Evolutionary conservation across 2,113 vertebrate genomes (phyloP), one percentile per base, ranked within the genome.

Genomic region (Hyla sarda): DNA sequence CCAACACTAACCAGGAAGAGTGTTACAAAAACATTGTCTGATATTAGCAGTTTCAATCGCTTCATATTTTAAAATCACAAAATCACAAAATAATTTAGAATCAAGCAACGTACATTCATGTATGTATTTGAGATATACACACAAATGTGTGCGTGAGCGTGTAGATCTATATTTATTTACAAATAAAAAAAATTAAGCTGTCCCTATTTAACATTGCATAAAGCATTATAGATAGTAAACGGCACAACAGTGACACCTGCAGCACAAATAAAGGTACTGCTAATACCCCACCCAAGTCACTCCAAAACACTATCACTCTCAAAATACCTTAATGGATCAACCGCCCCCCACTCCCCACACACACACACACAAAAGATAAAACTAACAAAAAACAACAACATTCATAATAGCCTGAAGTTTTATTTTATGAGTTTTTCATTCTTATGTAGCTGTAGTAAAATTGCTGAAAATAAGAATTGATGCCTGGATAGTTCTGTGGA

Each of bases 221-320:
- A 71, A 2, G 9, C 67, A 41, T 23, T 23, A 41, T 1, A 41
- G 8, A 32, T 71, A 12, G 19, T 41, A 71, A 62, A 48, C 52
- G 28, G 74, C 4, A 25, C 75, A 77, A 77, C 75, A 77, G 75
- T 54, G 75, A 32, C 75, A 77, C 30, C 75, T 77, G 48, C 48
- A 21, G 75, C 17, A 21, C 9, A 19, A 21, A 21, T 54, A 13
- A 32, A 34, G 11, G 28, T 56, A 34, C 19, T 77, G 75, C 75
- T 6, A n/a, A 32, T 16, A 54, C 48, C 32, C 32, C 67, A 41
- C 32, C 67, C 32, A 71, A 19, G 13, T 32, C 14, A 16, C 2
- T 30, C 62, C 28, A 16, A 28, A 58, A 23, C 19, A 23, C 7
- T 1, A 58, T 1, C 16, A 54, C 50, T 6, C 2, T n/a, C n/a